phyloP scores from a whole-genome alignment of 2,888 invertebrate species.

The Notodonta ziczac region DNA sequence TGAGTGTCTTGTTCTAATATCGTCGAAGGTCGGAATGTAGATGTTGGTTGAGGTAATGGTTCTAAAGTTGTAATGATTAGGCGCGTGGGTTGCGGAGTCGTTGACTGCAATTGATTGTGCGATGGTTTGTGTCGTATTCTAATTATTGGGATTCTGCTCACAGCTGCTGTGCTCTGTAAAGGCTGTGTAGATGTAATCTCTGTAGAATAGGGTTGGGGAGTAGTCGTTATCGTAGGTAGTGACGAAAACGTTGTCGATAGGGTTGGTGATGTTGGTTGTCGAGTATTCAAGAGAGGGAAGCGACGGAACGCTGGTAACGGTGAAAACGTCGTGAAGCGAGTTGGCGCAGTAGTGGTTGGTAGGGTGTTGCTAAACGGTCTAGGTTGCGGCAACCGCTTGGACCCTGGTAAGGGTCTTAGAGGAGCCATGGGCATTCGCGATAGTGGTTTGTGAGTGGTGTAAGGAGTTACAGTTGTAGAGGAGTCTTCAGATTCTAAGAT shows the following conservation, averaged over 20 bases:
- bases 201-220: not conserved
- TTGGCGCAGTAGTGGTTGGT: not conserved
- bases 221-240: not conserved
- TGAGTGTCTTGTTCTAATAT: not conserved
- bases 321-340: not conserved
- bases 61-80: not conserved
- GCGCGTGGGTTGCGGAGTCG: not conserved
- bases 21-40: not conserved
- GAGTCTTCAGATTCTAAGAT: slow-evolving; percentile 1
- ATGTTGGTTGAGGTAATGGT: not conserved
- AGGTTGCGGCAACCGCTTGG: not conserved
- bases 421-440: not conserved
- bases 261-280: not conserved
- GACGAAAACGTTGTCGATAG: not conserved
- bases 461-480: not conserved
- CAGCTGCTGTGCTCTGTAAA: not conserved
- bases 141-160: not conserved
- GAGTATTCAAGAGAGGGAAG: not conserved
- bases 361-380: slow-evolving; percentile 8
- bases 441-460: slow-evolving; percentile 11
- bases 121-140: slow-evolving; percentile 3
- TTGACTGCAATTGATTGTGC: not conserved
- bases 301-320: slow-evolving; percentile 1
- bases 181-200: not conserved
- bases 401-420: not conserved